Evolutionary conservation across 2,113 vertebrate genomes (phyloP), one percentile per base, ranked within the genome.

Genomic region (Cynopterus brachyotis): DNA sequence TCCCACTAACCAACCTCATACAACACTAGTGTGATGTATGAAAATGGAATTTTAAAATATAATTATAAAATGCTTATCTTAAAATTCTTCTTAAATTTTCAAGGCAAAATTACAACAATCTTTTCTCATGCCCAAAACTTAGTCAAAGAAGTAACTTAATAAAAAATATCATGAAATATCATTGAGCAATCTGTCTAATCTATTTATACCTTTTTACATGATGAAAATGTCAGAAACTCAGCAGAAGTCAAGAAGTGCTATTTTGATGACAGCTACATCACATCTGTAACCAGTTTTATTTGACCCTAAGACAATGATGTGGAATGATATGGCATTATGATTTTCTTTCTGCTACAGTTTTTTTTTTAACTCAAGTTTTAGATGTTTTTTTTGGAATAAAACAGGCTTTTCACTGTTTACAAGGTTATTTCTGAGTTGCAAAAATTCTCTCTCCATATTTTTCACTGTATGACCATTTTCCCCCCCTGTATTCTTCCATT

Each of bases 11-110:
- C 17, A 76, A 89, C 4, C 9, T 73, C 22, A 30, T 3, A 50
- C 50, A 24, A 28, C 59, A 42, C 37, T 80, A 19, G 19, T 53
- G 42, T 83, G 28, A 67, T 69, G 4, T 0, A 15, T 57, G 12
- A 83, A 67, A 75, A 80, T 59, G 30, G 4, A 96, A 70, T 79
- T 73, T 86, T 70, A 59, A 92, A 83, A 84, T 30, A 47, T 57
- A 42, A 45, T 19, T 84, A 37, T 53, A 76, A 66, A 92, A 80
- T 76, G 2, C 0, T 83, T 86, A 67, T 30, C n/a, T 80, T 80
- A 64, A 73, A 73, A 47, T 9, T 26, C 6, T 57, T 47, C 0
- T 88, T 60, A 10, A 70, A 60, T 72, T 80, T 80, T 78, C 53
- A 91, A 70, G 85, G 37, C 30, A 80, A 53, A 80, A 72, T 67